A percentile compares a stretch with the other conserved stretches of the same genome.
Conservation (phyloP, 2,113 vertebrate species). For the Corythaixoides concolor region DNA sequence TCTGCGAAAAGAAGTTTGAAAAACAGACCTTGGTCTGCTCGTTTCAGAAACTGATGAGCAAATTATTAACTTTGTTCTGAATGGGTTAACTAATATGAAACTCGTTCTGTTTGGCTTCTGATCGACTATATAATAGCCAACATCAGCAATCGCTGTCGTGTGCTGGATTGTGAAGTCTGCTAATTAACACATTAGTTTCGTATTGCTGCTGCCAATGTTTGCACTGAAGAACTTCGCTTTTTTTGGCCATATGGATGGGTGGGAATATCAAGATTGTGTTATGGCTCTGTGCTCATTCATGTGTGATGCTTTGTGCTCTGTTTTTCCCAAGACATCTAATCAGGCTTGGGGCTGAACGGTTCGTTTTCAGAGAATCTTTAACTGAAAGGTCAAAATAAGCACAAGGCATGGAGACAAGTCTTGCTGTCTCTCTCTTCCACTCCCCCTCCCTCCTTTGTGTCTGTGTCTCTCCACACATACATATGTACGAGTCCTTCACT, state of each 20-base stretch:
- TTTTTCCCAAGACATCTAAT: conserved; percentile 50
- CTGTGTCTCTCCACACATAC: not conserved
- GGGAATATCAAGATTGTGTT: conserved; percentile 15
- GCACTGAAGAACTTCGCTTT: not conserved
- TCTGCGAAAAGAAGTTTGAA: not conserved
- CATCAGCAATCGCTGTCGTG: not conserved
- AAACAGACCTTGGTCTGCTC: conserved; percentile 2
- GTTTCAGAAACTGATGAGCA: not conserved
- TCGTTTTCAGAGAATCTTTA: conserved; percentile 29
- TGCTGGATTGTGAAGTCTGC: conserved; percentile 35
- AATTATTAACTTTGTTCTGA: conserved; percentile 44
- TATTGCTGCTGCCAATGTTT: conserved; percentile 30
- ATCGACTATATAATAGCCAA: conserved; percentile 3
- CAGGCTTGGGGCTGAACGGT: conserved; percentile 17
- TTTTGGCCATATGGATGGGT: conserved; percentile 46
- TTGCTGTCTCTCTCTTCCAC: not conserved
- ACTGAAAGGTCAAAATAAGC: conserved; percentile 56
- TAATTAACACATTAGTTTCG: conserved; percentile 45
- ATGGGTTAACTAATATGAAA: not conserved
- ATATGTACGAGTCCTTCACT: conserved; percentile 17
- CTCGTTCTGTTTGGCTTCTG: conserved; percentile 31
- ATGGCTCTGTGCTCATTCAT: conserved; percentile 22
- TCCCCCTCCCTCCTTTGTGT: not conserved
- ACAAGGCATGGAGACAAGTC: not conserved
- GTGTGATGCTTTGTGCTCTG: conserved; percentile 41